Evolutionary conservation across 2,797 vertebrate species (phyloP).

Genomic region (Sebastolobus altivelis): DNA sequence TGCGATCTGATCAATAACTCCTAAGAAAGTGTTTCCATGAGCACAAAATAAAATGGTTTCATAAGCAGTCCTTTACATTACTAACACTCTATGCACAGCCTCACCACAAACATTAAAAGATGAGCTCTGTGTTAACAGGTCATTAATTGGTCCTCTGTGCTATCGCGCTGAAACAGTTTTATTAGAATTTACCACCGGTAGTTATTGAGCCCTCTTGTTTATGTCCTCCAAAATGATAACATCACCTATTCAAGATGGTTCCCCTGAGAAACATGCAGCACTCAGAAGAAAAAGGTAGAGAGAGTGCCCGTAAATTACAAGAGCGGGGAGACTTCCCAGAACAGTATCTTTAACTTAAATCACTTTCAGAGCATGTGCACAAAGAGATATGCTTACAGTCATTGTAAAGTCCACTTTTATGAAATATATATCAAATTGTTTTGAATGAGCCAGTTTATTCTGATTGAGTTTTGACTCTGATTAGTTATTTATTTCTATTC

Average conservation of each 20-base stretch:
- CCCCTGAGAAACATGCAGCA: constrained; percentile 17
- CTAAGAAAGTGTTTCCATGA: neutral
- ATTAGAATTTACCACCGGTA: neutral
- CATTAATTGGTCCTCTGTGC: neutral
- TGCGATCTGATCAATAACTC: neutral
- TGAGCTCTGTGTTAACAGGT: neutral
- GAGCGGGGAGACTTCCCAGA: neutral
- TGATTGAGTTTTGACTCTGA: neutral
- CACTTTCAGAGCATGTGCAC: neutral
- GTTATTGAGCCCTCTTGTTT: constrained; percentile 18
- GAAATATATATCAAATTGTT: neutral
- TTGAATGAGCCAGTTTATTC: neutral
- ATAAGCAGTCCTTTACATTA: neutral
- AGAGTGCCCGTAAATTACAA: constrained; percentile 15
- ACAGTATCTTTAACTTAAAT: neutral
- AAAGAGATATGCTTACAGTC: neutral
- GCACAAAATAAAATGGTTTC: neutral
- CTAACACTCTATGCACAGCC: neutral
- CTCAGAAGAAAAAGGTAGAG: constrained; percentile 11
- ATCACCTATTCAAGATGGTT: constrained; percentile 16
- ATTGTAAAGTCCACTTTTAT: neutral
- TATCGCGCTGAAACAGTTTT: neutral
- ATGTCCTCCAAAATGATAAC: constrained; percentile 16
- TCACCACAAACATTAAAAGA: neutral
- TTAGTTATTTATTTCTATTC: neutral